These are phyloP conservation scores for Phanerotoma sp. DNA, from an alignment of 2,888 invertebrate species.

Conservation along the genomic window DNA sequence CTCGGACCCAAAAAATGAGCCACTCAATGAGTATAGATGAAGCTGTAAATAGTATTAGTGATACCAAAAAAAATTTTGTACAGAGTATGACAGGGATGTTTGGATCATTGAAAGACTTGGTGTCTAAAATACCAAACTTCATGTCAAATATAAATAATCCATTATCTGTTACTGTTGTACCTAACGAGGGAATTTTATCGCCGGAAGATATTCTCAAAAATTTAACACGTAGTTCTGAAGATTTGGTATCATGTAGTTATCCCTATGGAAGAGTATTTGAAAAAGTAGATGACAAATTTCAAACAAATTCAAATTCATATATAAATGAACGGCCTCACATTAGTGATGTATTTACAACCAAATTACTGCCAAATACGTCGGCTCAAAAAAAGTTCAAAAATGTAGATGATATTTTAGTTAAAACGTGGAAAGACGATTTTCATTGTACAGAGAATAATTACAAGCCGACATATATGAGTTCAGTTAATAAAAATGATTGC, in stretches of 20 bases:
- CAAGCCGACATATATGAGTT: not conserved
- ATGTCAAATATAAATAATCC: conserved; percentile 38
- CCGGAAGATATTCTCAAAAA: conserved; percentile 39
- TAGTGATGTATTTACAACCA: too few relatives aligned
- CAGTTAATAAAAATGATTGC: too few relatives aligned
- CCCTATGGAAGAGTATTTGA: conserved; percentile 27
- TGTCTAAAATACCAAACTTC: conserved; percentile 38
- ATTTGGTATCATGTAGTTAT: conserved; percentile 9
- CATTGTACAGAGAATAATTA: not conserved
- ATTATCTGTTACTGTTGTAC: conserved; percentile 45
- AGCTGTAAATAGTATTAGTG: not conserved
- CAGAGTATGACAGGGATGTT: conserved; percentile 37
- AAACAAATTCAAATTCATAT: not conserved
- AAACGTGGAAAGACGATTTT: conserved; percentile 4
- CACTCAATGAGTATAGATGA: conserved; percentile 29
- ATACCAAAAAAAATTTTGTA: conserved; percentile 36
- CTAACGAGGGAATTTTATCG: conserved; percentile 38
- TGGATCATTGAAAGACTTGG: conserved; percentile 31
- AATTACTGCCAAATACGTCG: not conserved
- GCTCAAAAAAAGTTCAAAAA: not conserved
- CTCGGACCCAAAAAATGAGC: not conserved
- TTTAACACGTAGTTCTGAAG: conserved; percentile 34
- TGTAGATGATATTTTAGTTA: not conserved
- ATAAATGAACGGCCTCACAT: too few relatives aligned
- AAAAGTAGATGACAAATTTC: conserved; percentile 20